Base-by-base conservation (phyloP, 2,888 invertebrate species). In the Aphidoletes aphidimyza region DNA sequence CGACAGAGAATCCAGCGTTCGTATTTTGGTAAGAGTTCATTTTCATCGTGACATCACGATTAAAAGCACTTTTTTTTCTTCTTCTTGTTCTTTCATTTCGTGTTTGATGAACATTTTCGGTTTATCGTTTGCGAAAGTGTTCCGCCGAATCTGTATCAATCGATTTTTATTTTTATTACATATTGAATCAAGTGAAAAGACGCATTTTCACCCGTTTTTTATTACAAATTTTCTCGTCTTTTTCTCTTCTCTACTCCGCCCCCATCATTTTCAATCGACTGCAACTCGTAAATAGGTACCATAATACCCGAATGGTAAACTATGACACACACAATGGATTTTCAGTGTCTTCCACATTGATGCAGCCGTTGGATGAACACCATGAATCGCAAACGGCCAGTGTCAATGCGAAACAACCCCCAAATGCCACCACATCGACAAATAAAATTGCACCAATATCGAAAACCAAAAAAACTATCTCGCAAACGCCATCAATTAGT, bases 291-390 rank as follows among this genome's bases (percentile, higher is more conserved):
- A 59, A 30, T 83, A 90, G 96, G 96, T 96, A 95, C 90, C 95
- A 95, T 88, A 94, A 94, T 88, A 94, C 94, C 87, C 91, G 94
- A 87, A 95, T 96, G 95, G 95, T 96, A 88, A 96, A 96, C 90
- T 96, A 95, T 88, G 95, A 96, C 89, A 89, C 93, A 83, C 94
- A 93, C 91, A 92, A 92, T 88, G 93, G 93, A n/a, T 90, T 90
- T 85, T 88, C 88, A 36, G 90, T 90, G 39, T 81, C 84, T 45
- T 84, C 85, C 26, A 69, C 69, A 69, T 69, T 69, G 30, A 39
- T 84, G 22, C 85, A 69, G 84, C 45, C 84, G 49, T 34, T 69
- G 78, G 84, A 84, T 81, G 84, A 84, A 69, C 84, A 84, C n/a
- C 45, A 39, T 26, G 69, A 69, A n/a, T 83, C 37, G 26, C 37